Conservation (phyloP, 1,140 invertebrate species). For the Scylla paramamosain region DNA sequence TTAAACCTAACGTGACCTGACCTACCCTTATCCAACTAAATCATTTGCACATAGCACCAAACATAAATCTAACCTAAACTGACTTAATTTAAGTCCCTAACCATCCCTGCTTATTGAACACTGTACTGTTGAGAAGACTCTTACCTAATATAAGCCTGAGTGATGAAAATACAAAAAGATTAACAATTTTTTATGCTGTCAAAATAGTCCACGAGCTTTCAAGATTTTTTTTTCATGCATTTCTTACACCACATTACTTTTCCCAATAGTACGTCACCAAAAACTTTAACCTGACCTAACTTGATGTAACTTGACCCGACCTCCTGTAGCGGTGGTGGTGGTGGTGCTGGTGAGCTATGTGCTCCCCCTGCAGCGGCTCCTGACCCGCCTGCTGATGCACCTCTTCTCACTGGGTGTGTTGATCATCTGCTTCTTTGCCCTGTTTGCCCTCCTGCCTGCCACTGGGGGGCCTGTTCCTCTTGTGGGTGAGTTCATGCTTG, state of each 20-base stretch:
- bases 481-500: conserved; percentile 42
- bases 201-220: no score
- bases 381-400: conserved; percentile 64
- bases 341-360: conserved; percentile 57
- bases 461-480: conserved; percentile 64
- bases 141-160: no score
- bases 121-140: no score
- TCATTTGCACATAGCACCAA: no score
- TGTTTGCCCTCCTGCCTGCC: conserved; percentile 45
- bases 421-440: conserved; percentile 59
- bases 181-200: no score
- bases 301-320: background rate
- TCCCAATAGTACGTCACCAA: no score
- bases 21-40: background rate
- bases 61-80: background rate
- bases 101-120: no score
- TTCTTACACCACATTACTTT: no score
- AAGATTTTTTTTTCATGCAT: no score
- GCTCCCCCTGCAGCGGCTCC: conserved; percentile 51
- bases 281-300: background rate
- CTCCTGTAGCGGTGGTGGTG: conserved; percentile 54
- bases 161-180: no score
- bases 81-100: background rate
- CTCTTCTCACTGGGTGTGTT: conserved; percentile 43
- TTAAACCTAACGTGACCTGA: background rate